These are phyloP conservation scores for Recurvirostra avosetta DNA, from an alignment of 2,113 vertebrate species.

Conservation along the genomic window DNA sequence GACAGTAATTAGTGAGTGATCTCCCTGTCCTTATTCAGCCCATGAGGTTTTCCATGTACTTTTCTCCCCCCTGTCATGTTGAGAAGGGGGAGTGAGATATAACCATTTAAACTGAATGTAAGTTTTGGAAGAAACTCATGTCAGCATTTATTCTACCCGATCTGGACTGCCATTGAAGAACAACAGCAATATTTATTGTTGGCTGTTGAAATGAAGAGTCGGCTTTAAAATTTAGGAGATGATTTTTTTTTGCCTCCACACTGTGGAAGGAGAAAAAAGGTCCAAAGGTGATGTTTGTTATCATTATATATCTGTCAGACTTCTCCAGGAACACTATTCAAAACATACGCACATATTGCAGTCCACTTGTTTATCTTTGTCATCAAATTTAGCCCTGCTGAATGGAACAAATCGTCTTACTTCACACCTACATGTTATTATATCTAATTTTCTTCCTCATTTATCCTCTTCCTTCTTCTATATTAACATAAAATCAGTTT, in stretches of 20 bases:
- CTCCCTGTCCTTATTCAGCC: neutral
- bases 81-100: accelerated
- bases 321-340: neutral
- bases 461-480: neutral
- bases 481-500: neutral
- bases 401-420: neutral
- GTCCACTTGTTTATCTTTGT: neutral
- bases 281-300: neutral
- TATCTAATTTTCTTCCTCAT: neutral
- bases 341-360: neutral
- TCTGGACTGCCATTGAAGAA: neutral
- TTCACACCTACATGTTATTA: neutral
- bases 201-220: neutral
- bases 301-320: neutral
- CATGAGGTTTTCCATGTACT: accelerated
- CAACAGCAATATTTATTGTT: neutral
- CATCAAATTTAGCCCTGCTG: neutral
- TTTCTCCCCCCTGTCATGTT: neutral
- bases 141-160: neutral
- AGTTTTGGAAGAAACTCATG: neutral
- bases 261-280: neutral
- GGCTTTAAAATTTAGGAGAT: neutral
- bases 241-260: accelerated
- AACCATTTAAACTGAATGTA: neutral
- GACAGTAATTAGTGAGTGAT: neutral